Evolutionary conservation across 2,113 vertebrate species (phyloP).

Genomic region (Camelus dromedarius): DNA sequence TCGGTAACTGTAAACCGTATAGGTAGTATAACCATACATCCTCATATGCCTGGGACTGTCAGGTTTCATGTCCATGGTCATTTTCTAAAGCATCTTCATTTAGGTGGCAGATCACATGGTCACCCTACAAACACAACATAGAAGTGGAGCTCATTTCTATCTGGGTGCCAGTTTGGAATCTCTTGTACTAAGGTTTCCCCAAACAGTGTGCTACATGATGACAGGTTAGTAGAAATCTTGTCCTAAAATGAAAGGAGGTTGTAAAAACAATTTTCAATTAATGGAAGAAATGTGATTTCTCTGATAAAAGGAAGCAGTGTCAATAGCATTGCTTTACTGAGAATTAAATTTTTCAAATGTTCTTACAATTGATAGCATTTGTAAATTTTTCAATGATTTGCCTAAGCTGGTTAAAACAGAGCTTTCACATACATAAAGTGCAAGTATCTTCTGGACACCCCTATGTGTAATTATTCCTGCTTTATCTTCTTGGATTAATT

Average conservation of each 20-base stretch:
- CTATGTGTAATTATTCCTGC: not conserved
- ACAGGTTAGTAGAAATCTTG: not conserved
- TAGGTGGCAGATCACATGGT: not conserved
- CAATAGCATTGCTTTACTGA: not conserved
- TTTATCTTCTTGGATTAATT: not conserved
- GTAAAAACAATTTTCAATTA: not conserved
- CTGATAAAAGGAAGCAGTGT: not conserved
- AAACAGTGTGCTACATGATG: not conserved
- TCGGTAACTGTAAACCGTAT: not conserved
- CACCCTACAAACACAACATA: not conserved
- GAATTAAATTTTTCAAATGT: not conserved
- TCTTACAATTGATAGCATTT: not conserved
- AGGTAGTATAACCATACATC: fast-evolving
- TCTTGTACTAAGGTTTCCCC: not conserved
- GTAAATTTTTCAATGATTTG: not conserved
- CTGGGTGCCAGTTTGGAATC: not conserved
- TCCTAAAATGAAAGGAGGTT: not conserved
- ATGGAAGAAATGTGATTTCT: not conserved
- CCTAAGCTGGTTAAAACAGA: not conserved
- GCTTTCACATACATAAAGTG: not conserved
- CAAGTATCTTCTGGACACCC: not conserved
- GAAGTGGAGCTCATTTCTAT: not conserved
- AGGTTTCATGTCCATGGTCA: fast-evolving
- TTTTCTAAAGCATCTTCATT: not conserved
- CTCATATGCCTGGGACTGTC: not conserved